These are phyloP conservation scores for Pseudomugil tenellus DNA, from an alignment of 2,797 vertebrate species.

Conservation along the genomic window DNA sequence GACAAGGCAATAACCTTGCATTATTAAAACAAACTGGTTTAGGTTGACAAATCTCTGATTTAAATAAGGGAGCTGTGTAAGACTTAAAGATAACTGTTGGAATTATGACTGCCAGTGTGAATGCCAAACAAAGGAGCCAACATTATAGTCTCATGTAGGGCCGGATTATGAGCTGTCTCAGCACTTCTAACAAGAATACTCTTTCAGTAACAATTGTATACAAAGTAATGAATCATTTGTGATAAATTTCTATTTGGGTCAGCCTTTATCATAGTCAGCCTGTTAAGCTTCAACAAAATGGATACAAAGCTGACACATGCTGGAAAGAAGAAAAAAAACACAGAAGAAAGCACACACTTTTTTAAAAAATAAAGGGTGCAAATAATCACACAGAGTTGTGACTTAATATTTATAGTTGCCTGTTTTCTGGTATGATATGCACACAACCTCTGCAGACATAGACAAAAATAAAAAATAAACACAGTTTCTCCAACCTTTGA, in stretches of 20 bases:
- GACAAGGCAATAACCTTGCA: not conserved
- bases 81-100: not conserved
- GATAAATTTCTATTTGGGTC: slow-evolving; percentile 10
- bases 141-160: not conserved
- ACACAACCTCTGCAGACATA: not conserved
- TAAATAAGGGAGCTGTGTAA: not conserved
- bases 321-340: not conserved
- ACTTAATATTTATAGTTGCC: not conserved
- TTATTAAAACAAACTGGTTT: not conserved
- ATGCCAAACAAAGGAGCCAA: not conserved
- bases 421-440: too few relatives aligned
- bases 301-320: not conserved
- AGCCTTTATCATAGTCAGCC: slow-evolving; percentile 2
- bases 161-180: not conserved
- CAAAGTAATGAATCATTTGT: not conserved
- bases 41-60: not conserved
- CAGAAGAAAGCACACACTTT: not conserved
- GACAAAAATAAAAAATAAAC: not conserved
- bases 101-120: not conserved
- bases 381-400: not conserved
- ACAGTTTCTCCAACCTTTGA: not conserved
- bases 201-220: not conserved
- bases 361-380: not conserved
- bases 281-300: not conserved
- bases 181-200: not conserved